A percentile compares a stretch with the other conserved stretches of the same genome.
Evolutionary conservation across 2,888 invertebrate genomes (phyloP).

Genomic region (Drosophila seclusa): DNA sequence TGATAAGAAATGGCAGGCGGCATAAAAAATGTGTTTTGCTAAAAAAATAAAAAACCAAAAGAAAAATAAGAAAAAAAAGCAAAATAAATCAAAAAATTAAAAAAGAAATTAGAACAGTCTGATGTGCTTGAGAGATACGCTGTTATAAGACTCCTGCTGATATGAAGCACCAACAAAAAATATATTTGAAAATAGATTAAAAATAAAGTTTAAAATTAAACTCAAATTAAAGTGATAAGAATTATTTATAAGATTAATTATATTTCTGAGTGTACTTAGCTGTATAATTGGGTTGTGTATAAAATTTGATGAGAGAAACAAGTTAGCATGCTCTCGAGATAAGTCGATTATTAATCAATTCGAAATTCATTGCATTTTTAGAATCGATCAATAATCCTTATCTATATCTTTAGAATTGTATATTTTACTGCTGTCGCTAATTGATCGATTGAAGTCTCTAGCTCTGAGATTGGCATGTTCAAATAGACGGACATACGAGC

Average conservation of each 20-base stretch:
- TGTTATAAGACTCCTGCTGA: neutral
- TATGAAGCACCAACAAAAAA: neutral
- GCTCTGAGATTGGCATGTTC: too few species aligned
- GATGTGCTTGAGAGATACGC: slow-evolving; percentile 3
- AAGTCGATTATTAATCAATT: neutral
- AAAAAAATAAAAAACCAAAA: slow-evolving; percentile 11
- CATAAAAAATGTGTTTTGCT: slow-evolving; percentile 23
- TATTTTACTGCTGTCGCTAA: neutral
- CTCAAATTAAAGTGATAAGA: too few species aligned
- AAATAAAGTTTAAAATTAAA: too few species aligned
- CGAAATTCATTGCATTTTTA: neutral
- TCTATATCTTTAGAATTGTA: neutral
- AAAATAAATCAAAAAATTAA: neutral
- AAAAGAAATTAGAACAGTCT: neutral
- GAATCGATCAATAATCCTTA: neutral
- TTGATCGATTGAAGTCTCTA: neutral
- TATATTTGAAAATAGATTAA: neutral
- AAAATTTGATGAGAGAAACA: neutral
- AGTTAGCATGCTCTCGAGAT: neutral
- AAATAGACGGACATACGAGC: too few species aligned
- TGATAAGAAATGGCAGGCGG: slow-evolving; percentile 72
- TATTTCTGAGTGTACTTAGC: too few species aligned
- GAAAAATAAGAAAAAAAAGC: neutral
- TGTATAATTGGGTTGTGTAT: too few species aligned
- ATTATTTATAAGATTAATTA: fast-evolving